phyloP scores from a whole-genome alignment of 2,888 invertebrate species.

The Eutolmus rufibarbis region DNA sequence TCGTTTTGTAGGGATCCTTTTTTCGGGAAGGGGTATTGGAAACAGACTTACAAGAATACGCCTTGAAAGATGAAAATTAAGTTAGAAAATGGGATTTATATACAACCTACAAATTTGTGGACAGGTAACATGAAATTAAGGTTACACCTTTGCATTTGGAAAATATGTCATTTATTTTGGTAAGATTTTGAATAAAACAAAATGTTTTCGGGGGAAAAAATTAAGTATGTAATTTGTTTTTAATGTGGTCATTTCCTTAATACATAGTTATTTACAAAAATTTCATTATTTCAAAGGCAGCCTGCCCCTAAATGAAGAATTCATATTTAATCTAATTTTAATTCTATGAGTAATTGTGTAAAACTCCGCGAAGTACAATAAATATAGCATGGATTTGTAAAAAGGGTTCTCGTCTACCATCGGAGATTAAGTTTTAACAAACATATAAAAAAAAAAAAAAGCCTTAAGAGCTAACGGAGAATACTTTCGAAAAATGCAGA shows the following conservation, averaged over 20 bases:
- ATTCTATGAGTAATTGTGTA: slow-evolving; percentile 24
- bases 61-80: no score
- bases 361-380: not conserved
- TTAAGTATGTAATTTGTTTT: not conserved
- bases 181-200: not conserved
- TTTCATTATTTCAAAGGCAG: not conserved
- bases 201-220: not conserved
- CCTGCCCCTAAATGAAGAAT: not conserved
- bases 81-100: no score
- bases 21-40: not conserved
- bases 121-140: no score
- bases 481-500: slow-evolving; percentile 37
- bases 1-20: not conserved
- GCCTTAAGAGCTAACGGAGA: not conserved
- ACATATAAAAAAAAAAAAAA: not conserved
- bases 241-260: not conserved
- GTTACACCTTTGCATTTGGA: no score
- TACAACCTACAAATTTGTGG: no score
- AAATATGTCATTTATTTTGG: no score
- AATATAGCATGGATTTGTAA: not conserved
- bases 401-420: not conserved
- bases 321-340: not conserved
- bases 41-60: not conserved
- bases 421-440: not conserved
- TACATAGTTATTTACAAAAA: slow-evolving; percentile 31